Conservation (phyloP, 2,888 invertebrate species). For the Euspilapteryx auroguttella region DNA sequence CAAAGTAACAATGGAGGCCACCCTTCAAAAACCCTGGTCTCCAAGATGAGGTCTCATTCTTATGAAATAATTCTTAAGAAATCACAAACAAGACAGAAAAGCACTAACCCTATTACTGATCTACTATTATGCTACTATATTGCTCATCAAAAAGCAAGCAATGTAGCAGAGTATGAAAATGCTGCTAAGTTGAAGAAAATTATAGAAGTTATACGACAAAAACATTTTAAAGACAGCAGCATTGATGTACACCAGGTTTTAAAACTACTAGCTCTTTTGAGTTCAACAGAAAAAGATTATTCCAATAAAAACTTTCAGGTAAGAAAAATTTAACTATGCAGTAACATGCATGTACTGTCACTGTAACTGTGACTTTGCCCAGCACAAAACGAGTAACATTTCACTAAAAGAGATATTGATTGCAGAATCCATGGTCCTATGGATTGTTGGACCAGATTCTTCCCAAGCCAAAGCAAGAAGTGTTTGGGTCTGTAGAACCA, state of each 20-base stretch:
- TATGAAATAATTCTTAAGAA: constrained; percentile 47
- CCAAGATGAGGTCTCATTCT: constrained; percentile 35
- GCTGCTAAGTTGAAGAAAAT: constrained; percentile 27
- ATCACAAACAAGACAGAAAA: constrained; percentile 17
- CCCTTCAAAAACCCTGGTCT: too few relatives aligned
- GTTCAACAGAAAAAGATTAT: constrained; percentile 28
- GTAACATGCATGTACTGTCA: too few relatives aligned
- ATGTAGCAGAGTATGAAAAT: constrained; percentile 35
- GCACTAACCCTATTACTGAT: constrained; percentile 34
- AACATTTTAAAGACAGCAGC: constrained; percentile 23
- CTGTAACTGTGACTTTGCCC: too few relatives aligned
- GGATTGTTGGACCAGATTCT: constrained; percentile 44
- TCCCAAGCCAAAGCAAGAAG: constrained; percentile 29
- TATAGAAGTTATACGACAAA: constrained; percentile 21
- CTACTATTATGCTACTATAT: constrained; percentile 33
- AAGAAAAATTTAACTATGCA: constrained; percentile 5
- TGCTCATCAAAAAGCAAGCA: constrained; percentile 27
- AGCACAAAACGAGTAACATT: too few relatives aligned
- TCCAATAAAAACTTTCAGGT: constrained; percentile 37
- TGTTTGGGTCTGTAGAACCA: constrained; percentile 42
- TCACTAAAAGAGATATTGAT: constrained; percentile 10
- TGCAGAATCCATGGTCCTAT: constrained; percentile 50
- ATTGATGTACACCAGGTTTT: constrained; percentile 24
- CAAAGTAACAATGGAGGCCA: constrained; percentile 27
- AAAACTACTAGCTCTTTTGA: constrained; percentile 26